Evolutionary conservation across 2,888 invertebrate species (phyloP).

Genomic region (Electrophaes corylata): DNA sequence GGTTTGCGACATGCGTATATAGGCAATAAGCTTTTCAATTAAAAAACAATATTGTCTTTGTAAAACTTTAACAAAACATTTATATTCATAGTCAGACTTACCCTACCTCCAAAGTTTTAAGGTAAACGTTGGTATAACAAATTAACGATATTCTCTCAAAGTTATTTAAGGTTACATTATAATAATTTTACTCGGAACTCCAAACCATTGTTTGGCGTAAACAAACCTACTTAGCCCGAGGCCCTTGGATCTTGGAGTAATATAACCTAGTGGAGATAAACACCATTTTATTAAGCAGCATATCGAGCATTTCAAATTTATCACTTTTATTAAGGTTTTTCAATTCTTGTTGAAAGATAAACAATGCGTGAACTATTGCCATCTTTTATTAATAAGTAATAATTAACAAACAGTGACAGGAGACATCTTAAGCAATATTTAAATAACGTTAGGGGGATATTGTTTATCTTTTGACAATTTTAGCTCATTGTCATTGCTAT

Average conservation of each 20-base stretch:
- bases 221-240: constrained; percentile 21
- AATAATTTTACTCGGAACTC: constrained; percentile 8
- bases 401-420: too few relatives aligned
- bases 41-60: too few relatives aligned
- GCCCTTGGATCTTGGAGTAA: constrained; percentile 14
- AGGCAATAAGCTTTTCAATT: too few relatives aligned
- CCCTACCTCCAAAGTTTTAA: constrained; percentile 4
- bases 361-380: too few relatives aligned
- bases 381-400: too few relatives aligned
- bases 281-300: not conserved
- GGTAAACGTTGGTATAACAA: constrained; percentile 15
- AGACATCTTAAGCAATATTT: too few relatives aligned
- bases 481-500: too few relatives aligned
- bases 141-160: constrained; percentile 10
- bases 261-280: not conserved
- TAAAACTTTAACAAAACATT: not conserved
- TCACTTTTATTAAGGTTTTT: too few relatives aligned
- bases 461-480: too few relatives aligned
- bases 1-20: too few relatives aligned
- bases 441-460: too few relatives aligned
- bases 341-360: too few relatives aligned
- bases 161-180: constrained; percentile 12
- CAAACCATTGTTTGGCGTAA: constrained; percentile 22
- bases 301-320: not conserved
- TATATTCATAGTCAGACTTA: not conserved